A percentile compares a stretch with the other conserved stretches of the same genome.
Conservation (phyloP, 2,113 vertebrate species). For the Ptyas mucosa region DNA sequence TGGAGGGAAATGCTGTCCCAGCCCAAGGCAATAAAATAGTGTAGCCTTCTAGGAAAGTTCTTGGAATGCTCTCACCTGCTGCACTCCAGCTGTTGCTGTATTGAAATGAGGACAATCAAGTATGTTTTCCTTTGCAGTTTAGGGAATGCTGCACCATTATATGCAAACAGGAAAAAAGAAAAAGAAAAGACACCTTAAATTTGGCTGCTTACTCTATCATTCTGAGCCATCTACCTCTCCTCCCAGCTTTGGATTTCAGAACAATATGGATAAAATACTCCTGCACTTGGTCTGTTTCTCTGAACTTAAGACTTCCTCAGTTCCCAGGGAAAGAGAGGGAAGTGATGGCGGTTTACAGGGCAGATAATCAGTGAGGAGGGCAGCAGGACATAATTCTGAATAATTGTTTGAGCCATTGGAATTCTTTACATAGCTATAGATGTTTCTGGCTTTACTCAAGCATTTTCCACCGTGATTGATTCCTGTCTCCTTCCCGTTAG, state of each 20-base stretch:
- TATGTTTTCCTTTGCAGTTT: neutral
- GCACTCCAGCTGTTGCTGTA: neutral
- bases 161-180: neutral
- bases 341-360: neutral
- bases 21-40: fast-evolving
- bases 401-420: neutral
- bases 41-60: neutral
- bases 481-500: neutral
- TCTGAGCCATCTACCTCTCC: neutral
- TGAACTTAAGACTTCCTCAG: neutral
- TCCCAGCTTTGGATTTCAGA: neutral
- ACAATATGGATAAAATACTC: neutral
- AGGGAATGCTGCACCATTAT: neutral
- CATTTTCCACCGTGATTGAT: neutral
- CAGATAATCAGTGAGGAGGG: neutral
- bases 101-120: neutral
- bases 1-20: neutral
- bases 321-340: neutral
- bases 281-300: neutral
- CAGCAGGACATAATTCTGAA: neutral
- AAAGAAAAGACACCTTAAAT: neutral
- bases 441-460: too few relatives aligned
- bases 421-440: neutral
- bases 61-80: neutral
- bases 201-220: neutral